Base-by-base conservation (phyloP, 2,888 invertebrate species). In the Pseudococcus longispinus region DNA sequence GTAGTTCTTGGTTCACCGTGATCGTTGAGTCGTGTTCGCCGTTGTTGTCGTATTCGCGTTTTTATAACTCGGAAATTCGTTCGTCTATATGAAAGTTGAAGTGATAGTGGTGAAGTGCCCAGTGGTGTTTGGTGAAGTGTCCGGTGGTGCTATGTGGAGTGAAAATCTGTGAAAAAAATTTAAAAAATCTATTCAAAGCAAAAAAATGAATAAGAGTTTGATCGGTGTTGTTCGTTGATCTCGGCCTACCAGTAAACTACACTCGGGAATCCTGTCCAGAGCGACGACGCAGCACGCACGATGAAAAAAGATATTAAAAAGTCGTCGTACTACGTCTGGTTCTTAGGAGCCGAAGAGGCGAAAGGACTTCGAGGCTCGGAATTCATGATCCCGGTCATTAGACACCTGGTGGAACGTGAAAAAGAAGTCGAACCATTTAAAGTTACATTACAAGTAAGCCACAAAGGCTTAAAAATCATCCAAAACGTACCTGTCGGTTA, bases 311-410 rank as follows among this genome's bases (percentile, higher is more conserved):
- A 96, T 91, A 95, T 96, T 90, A 96, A 96, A 92, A 96, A 96
- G 91, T 96, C 96, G 88, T 96, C 96, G 55, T 96, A 96, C 92
- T 96, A 96, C 92, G 96, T 96, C 88, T 96, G 96, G 95, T 96
- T 98, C 92, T 93, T 98, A 90, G 98, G 98, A 29, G 98, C 98
- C 89, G 96, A 97, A 92, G 98, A 98, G 92, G 96, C 97, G 87
- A 94, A 96, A 89, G 98, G 96, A 0, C 92, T 97, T 37, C 92
- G 96, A 0, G 97, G 98, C 44, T 94, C 95, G 89, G 95, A 96
- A 90, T 96, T 94, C 90, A 95, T 97, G 87, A 92, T 96, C 88
- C 96, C 97, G 15, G 96, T 97, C 88, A 94, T 97, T 89, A 93
- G 95, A 89, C 94, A 96, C 90, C 92, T 98, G 88, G 94, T 97